Conservation (phyloP, 1,140 invertebrate genomes). For the Octopus sinensis region DNA sequence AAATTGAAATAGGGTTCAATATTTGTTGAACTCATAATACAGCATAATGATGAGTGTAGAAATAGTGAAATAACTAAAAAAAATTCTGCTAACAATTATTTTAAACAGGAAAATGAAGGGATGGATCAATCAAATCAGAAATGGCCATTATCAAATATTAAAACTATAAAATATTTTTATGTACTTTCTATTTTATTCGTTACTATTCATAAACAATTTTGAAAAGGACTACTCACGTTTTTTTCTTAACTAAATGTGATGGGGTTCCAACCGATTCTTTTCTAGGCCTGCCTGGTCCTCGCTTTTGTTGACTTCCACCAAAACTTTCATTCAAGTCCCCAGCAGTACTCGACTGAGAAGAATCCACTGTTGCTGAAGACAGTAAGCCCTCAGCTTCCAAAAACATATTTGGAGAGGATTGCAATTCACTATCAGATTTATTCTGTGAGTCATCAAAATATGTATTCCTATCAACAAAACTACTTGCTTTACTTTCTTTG, state of each 20-base stretch:
- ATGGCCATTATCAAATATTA: not conserved
- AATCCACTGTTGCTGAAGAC: too few species aligned
- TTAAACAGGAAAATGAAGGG: not conserved
- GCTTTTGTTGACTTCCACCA: not conserved
- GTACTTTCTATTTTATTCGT: not conserved
- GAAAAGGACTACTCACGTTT: conserved; percentile 3
- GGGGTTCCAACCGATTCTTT: conserved; percentile 3
- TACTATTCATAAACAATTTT: not conserved
- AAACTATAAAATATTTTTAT: not conserved
- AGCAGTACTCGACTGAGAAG: too few species aligned
- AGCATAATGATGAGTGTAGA: not conserved
- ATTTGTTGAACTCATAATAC: not conserved
- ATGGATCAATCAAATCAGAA: not conserved
- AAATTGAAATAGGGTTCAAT: too few species aligned
- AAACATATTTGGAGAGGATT: too few species aligned
- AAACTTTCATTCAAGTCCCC: too few species aligned
- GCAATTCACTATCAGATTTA: too few species aligned
- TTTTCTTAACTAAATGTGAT: conserved; percentile 8
- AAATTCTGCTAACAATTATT: not conserved
- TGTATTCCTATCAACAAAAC: too few species aligned
- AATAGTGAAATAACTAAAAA: conserved; percentile 2
- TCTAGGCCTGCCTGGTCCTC: conserved; percentile 9
- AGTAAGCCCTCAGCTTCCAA: too few species aligned
- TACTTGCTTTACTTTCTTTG: too few species aligned
- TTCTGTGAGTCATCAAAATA: too few species aligned